Conservation (phyloP, 1,140 invertebrate species). For the Meloidogyne hapla region DNA sequence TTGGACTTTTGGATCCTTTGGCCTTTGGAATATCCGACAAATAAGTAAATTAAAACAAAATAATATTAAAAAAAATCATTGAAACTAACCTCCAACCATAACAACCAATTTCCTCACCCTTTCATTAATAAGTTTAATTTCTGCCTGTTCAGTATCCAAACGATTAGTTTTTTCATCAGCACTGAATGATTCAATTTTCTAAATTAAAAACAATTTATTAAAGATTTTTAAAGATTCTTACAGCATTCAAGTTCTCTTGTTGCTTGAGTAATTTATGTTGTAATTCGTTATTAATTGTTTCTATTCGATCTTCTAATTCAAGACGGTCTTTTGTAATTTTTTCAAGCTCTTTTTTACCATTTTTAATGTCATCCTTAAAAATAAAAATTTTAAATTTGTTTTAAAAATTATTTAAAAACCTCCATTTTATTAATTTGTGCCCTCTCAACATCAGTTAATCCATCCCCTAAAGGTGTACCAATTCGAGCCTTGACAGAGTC, state of each 20-base stretch:
- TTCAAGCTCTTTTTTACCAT: constrained; percentile 36
- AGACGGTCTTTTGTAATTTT: constrained; percentile 35
- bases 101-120: constrained; percentile 79
- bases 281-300: constrained; percentile 91
- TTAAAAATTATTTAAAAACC: constrained; percentile 20
- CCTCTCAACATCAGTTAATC: constrained; percentile 41
- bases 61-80: constrained; percentile 9
- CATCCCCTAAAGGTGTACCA: constrained; percentile 47
- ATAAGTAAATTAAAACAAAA: constrained; percentile 8
- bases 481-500: constrained; percentile 40
- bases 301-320: constrained; percentile 87
- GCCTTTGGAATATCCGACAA: too few relatives aligned
- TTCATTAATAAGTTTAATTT: constrained; percentile 73
- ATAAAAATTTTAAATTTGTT: background rate
- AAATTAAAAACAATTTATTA: constrained; percentile 28
- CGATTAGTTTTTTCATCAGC: constrained; percentile 87
- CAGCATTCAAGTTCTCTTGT: constrained; percentile 79
- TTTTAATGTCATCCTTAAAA: constrained; percentile 45
- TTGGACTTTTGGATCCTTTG: too few relatives aligned
- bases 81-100: constrained; percentile 71
- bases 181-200: constrained; percentile 89
- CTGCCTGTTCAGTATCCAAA: constrained; percentile 78
- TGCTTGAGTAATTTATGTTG: constrained; percentile 88
- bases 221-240: constrained; percentile 44
- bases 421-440: constrained; percentile 42